Conservation (phyloP, 2,888 invertebrate genomes). For the Pheosia tremula region DNA sequence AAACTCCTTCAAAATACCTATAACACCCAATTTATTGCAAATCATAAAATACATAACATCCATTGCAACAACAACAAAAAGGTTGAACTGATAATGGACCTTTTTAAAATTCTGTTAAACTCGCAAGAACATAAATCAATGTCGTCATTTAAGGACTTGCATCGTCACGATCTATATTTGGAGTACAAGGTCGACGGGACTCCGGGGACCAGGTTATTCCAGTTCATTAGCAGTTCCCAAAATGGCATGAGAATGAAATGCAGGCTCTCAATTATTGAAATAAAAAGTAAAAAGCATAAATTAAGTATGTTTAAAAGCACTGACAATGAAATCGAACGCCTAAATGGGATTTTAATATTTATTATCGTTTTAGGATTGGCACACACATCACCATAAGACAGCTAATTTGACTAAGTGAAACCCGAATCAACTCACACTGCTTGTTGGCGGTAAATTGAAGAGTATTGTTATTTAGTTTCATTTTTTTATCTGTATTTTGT, state of each 20-base stretch:
- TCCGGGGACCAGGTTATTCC: constrained; percentile 31
- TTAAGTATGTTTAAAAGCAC: neutral
- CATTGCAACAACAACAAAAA: too few species aligned
- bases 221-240: constrained; percentile 46
- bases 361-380: too few species aligned
- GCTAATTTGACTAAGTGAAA: too few species aligned
- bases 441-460: too few species aligned
- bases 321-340: neutral
- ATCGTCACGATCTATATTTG: constrained; percentile 39
- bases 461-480: too few species aligned
- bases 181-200: constrained; percentile 40
- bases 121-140: constrained; percentile 25
- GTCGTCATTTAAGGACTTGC: constrained; percentile 11
- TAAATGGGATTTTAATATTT: neutral
- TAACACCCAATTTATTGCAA: too few species aligned
- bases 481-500: too few species aligned
- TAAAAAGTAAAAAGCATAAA: neutral
- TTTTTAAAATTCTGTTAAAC: constrained; percentile 11
- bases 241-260: constrained; percentile 16
- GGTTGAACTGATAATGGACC: neutral
- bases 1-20: too few species aligned
- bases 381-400: neutral
- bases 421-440: too few species aligned
- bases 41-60: too few species aligned
- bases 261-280: neutral